Evolutionary conservation across 2,113 vertebrate genomes (phyloP).

Genomic region (Eleginops maclovinus): DNA sequence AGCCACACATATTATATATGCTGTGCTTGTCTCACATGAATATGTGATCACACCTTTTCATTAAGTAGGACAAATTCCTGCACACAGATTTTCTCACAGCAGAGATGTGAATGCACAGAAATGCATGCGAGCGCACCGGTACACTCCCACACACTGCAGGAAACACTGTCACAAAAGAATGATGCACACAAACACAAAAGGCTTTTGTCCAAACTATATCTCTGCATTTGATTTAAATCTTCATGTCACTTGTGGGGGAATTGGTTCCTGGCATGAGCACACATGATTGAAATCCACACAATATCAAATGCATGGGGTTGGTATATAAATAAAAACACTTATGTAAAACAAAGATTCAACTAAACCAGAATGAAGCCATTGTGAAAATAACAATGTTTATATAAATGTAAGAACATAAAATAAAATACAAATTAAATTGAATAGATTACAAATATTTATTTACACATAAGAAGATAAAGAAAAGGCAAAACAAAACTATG

Average conservation of each 20-base stretch:
- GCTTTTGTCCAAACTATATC: background rate
- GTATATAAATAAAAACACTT: background rate
- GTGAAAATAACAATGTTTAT: background rate
- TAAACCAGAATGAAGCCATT: background rate
- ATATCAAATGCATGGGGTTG: background rate
- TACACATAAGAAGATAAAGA: too few relatives aligned
- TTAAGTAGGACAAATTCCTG: conserved; percentile 37
- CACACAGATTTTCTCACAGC: background rate
- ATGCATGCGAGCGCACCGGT: conserved; percentile 20
- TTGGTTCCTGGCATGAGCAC: background rate
- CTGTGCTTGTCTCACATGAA: background rate
- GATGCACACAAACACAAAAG: background rate
- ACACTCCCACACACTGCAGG: conserved; percentile 8
- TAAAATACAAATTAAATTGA: too few relatives aligned
- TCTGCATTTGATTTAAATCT: background rate
- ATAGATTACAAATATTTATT: too few relatives aligned
- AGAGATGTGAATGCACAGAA: background rate
- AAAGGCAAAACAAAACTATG: too few relatives aligned
- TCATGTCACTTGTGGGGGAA: background rate
- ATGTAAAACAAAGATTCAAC: background rate
- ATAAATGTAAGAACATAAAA: too few relatives aligned
- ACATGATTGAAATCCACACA: background rate
- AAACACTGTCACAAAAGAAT: background rate
- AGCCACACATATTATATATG: background rate
- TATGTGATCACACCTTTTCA: background rate